Conservation (phyloP, 2,113 vertebrate genomes). For the Pollimyrus isidori region DNA sequence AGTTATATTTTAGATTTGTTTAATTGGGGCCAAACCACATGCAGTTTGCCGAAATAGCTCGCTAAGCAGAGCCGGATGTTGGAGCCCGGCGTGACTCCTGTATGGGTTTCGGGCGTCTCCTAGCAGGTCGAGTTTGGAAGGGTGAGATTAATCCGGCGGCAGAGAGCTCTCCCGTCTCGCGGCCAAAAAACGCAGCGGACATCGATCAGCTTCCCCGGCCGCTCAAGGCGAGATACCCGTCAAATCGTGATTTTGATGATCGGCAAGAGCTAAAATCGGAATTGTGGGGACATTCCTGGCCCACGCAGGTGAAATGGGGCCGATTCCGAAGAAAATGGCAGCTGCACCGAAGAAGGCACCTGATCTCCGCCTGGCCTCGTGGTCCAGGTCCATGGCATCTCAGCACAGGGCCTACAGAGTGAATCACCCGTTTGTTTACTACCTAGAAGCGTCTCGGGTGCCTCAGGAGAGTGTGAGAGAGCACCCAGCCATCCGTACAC, state of each 20-base stretch:
- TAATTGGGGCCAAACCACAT: constrained; percentile 2
- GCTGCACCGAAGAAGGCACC: neutral
- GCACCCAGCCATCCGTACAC: neutral
- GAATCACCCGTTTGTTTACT: neutral
- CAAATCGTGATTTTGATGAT: neutral
- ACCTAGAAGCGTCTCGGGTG: neutral
- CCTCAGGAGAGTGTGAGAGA: neutral
- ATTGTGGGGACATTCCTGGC: neutral
- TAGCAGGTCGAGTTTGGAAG: neutral
- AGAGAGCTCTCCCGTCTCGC: neutral
- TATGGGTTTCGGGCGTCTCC: neutral
- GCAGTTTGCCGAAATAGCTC: neutral
- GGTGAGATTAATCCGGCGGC: neutral
- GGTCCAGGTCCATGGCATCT: neutral
- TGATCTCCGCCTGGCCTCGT: neutral
- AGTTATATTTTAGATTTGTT: neutral
- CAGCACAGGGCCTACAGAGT: neutral
- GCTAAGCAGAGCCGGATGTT: neutral
- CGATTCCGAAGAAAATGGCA: neutral
- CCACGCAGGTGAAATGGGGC: neutral
- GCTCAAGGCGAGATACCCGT: neutral
- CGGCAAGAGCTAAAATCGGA: neutral
- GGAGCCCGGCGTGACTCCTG: neutral
- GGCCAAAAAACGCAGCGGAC: neutral
- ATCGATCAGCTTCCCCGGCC: neutral